These are phyloP conservation scores for Asteroscopus sphinx DNA, from an alignment of 2,888 invertebrate species.

Conservation along the genomic window DNA sequence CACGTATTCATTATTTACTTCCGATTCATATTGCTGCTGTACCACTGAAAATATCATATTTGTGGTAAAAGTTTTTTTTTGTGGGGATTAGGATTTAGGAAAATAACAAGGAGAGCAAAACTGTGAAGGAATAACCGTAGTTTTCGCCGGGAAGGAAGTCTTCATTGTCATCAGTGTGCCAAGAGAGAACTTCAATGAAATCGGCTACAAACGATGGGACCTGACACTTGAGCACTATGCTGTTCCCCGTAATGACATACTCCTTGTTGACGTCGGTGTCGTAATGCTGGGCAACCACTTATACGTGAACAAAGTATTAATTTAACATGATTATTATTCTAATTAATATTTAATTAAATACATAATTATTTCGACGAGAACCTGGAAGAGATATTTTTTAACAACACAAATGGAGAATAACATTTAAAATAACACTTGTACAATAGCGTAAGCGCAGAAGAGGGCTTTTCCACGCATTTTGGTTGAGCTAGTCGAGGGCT, in stretches of 20 bases:
- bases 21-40: slow-evolving; percentile 96
- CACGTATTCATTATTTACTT: slow-evolving; percentile 97
- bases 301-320: slow-evolving; percentile 50
- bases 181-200: slow-evolving; percentile 94
- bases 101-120: slow-evolving; percentile 41
- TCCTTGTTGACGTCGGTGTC: slow-evolving; percentile 96
- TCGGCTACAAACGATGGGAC: slow-evolving; percentile 96
- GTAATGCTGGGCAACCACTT: slow-evolving; percentile 95
- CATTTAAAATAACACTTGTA: not conserved
- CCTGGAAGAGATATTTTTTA: slow-evolving; percentile 31
- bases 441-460: too few relatives aligned
- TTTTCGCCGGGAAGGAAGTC: slow-evolving; percentile 92
- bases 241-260: slow-evolving; percentile 95
- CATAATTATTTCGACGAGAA: not conserved
- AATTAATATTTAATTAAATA: slow-evolving; percentile 3
- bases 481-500: too few relatives aligned
- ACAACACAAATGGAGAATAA: not conserved
- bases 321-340: slow-evolving; percentile 6
- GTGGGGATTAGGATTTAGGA: slow-evolving; percentile 43
- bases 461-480: too few relatives aligned
- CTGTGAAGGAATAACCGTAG: slow-evolving; percentile 86
- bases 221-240: slow-evolving; percentile 94
- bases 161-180: slow-evolving; percentile 94
- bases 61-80: slow-evolving; percentile 15
- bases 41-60: slow-evolving; percentile 92